phyloP scores from a whole-genome alignment of 2,888 invertebrate species.

The Melanotus villosus region DNA sequence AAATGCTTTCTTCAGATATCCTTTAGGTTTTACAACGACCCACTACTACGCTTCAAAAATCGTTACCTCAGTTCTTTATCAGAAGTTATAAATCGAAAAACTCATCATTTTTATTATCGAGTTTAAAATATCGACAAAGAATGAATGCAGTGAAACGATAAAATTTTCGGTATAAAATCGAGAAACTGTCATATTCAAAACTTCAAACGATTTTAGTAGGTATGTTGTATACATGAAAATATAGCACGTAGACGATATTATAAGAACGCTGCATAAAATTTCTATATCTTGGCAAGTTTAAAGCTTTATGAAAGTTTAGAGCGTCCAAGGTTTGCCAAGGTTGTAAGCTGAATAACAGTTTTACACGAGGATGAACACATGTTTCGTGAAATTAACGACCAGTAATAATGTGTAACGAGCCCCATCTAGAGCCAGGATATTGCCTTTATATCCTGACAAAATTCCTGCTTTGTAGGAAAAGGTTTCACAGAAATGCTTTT shows the following conservation, averaged over 20 bases:
- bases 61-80: too few relatives aligned
- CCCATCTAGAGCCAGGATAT: conserved; percentile 46
- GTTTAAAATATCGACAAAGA: too few relatives aligned
- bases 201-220: too few relatives aligned
- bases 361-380: conserved; percentile 54
- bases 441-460: conserved; percentile 35
- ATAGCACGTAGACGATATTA: not conserved
- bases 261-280: not conserved
- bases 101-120: too few relatives aligned
- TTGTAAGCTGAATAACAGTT: conserved; percentile 47
- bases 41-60: too few relatives aligned
- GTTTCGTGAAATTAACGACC: conserved; percentile 54
- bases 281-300: conserved; percentile 2
- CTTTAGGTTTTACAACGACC: too few relatives aligned
- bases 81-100: too few relatives aligned
- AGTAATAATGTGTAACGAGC: conserved; percentile 52
- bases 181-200: too few relatives aligned
- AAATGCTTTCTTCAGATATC: too few relatives aligned
- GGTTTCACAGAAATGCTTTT: conserved; percentile 16
- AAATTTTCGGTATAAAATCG: too few relatives aligned
- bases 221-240: not conserved
- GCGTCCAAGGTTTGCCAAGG: conserved; percentile 43
- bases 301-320: conserved; percentile 41
- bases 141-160: too few relatives aligned
- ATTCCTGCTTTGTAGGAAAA: conserved; percentile 6